Base-by-base conservation (phyloP, 30 jellyfish, hydroid and myxozoan species). In the Aurelia sp. region DNA sequence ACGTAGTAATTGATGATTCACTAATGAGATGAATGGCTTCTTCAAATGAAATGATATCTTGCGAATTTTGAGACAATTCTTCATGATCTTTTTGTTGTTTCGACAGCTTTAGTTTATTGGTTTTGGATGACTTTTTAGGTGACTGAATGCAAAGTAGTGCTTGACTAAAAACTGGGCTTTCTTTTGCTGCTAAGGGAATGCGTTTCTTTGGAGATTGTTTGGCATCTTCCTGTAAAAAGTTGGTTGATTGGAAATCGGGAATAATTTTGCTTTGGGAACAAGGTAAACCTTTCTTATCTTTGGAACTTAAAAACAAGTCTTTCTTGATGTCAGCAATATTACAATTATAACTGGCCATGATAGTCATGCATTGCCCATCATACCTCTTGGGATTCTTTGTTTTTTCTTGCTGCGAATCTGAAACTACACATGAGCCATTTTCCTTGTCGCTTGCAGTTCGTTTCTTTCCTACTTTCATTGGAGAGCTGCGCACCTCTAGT, bases 21-120 rank as follows among this genome's bases (percentile, higher is more conserved):
- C 67, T 35, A 13, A 77, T 62, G 65, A 77, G 62, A 17, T 77
- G 76, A 15, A 24, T 59, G n/a, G 88, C 88, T 38, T 77, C 88
- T 31, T 77, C 48, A 62, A 77, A 63, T 13, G 88, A 58, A 40
- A 77, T 77, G 0, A 61, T 77, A 17, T 77, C 88, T 18, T 72
- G 67, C 31, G 60, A 50, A 10, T 61, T 47, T 22, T 48, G 84
- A 10, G 51, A 41, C 4, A 53, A 64, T 41, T 20, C 70, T 17
- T 51, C 64, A 11, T 31, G 59, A 1, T 41, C 19, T 75, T 58
- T 24, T 44, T 4, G 16, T 20, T 69, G 9, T 17, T 13, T 22
- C 2, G 75, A 21, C 44, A 5, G 21, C 75, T 21, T 64, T 64
- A 38, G 9, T 21, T 64, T 64, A 4, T 64, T 64, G 19, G 75